phyloP scores from a whole-genome alignment of 2,113 vertebrate genomes.

The Trichechus manatus region DNA sequence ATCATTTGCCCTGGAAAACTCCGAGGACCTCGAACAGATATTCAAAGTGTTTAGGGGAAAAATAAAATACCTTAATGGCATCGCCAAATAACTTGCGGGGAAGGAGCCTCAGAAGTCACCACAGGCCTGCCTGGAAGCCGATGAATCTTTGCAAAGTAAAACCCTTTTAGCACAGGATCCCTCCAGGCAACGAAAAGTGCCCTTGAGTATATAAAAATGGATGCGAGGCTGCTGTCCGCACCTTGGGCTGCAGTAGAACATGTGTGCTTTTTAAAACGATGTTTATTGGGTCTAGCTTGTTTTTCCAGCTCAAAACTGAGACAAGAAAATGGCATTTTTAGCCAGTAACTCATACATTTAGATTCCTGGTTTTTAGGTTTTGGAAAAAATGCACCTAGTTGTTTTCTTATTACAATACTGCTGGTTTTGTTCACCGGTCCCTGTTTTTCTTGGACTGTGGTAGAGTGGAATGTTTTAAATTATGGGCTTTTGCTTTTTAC shows the following conservation, averaged over 20 bases:
- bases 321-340: conserved; percentile 88
- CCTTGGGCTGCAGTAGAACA: conserved; percentile 50
- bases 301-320: conserved; percentile 82
- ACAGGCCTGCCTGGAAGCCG: conserved; percentile 58
- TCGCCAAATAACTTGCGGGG: conserved; percentile 74
- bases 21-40: conserved; percentile 65
- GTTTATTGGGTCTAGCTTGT: conserved; percentile 77
- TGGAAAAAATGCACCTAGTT: conserved; percentile 91
- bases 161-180: conserved; percentile 67
- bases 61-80: conserved; percentile 76
- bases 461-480: conserved; percentile 90
- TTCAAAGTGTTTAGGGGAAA: conserved; percentile 78
- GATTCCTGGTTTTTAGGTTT: conserved; percentile 89
- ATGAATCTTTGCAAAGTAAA: conserved; percentile 81
- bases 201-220: conserved; percentile 64
- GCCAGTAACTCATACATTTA: conserved; percentile 88
- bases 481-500: conserved; percentile 89
- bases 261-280: conserved; percentile 72
- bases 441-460: conserved; percentile 91
- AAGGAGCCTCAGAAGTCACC: conserved; percentile 71
- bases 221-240: conserved; percentile 66
- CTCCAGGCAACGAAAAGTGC: conserved; percentile 62
- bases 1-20: conserved; percentile 74
- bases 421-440: conserved; percentile 90
- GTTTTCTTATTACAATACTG: conserved; percentile 92